Evolutionary conservation across 2,113 vertebrate species (phyloP).

Genomic region (Prietella phreatophila): DNA sequence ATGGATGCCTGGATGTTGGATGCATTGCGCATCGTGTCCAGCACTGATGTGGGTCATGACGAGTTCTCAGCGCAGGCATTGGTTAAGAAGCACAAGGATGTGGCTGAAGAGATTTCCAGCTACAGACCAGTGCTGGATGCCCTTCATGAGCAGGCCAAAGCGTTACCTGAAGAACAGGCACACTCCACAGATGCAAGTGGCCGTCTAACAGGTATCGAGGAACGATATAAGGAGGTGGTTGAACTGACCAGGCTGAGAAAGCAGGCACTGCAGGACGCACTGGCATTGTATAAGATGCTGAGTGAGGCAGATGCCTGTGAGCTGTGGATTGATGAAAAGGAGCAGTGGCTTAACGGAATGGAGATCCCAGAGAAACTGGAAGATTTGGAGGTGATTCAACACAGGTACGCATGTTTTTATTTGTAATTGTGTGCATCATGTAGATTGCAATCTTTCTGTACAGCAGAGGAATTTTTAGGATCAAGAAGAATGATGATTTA

Average conservation of each 20-base stretch:
- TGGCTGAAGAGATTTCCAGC: conserved; percentile 85
- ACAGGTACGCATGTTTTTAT: conserved; percentile 77
- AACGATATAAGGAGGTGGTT: conserved; percentile 88
- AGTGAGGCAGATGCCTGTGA: conserved; percentile 93
- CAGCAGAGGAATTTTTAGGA: not conserved
- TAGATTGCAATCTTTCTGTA: not conserved
- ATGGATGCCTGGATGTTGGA: conserved; percentile 92
- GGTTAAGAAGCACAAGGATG: conserved; percentile 93
- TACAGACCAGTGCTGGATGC: conserved; percentile 86
- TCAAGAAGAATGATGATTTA: not conserved
- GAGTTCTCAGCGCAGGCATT: conserved; percentile 94
- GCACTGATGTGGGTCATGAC: conserved; percentile 87
- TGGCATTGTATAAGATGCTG: conserved; percentile 93
- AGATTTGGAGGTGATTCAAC: conserved; percentile 96
- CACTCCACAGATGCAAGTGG: conserved; percentile 77
- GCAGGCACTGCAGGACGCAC: conserved; percentile 93
- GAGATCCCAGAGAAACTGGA: conserved; percentile 97
- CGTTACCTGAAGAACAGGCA: conserved; percentile 74
- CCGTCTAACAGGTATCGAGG: conserved; percentile 88
- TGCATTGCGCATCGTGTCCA: conserved; percentile 89
- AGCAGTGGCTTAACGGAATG: conserved; percentile 95
- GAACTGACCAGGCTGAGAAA: conserved; percentile 89
- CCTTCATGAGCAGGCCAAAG: conserved; percentile 81
- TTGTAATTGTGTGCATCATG: not conserved
- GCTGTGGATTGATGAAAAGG: conserved; percentile 96